Base-by-base conservation (phyloP, 2,888 invertebrate genomes). In the Tetheella fluctuosa region DNA sequence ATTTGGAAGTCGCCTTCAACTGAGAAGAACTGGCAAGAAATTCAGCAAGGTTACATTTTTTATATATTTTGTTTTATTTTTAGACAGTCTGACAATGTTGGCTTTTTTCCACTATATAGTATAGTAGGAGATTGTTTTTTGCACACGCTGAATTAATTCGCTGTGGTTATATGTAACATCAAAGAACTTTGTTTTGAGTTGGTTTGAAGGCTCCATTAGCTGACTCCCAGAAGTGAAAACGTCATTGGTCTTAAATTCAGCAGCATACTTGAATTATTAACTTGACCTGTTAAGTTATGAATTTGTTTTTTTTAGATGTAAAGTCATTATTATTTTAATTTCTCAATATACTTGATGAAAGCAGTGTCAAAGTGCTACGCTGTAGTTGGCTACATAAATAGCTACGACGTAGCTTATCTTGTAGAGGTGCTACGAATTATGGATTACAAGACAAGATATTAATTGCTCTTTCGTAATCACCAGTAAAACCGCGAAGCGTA, bases 221-320 rank as follows among this genome's bases (percentile, higher is more conserved):
- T 56, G 67, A 69, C 60, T 59, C 64, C 61, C 65, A 55, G 65
- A 72, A 66, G 77, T 79, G 76, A 73, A 71, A 62, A 58, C 69
- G 74, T 74, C 67, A 79, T 71, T 64, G 70, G 63, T 52, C 65
- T 68, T 68, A 68, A 73, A 76, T 76, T 71, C 59, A 60, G 62
- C 66, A 67, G 67, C 71, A 64, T 64, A 61, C 74, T 70, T 74
- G n/a, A n/a, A 77, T 77, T 65, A 66, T 52, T 62, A 57, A 64
- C 65, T 65, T 67, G 67, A 64, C 64, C 62, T 30, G 42, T 42
- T 15, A 15, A 15, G 17, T 42, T 42, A 17, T 42, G n/a, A 7
- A 1, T n/a, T n/a, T n/a, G n/a, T n/a, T n/a, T n/a, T n/a, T n/a
- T 20, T 48, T 42, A 5, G 1, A 17, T 17, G 15, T 17, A 10